Base-by-base conservation (phyloP, 2,113 vertebrate genomes). In the Pongo abelii region DNA sequence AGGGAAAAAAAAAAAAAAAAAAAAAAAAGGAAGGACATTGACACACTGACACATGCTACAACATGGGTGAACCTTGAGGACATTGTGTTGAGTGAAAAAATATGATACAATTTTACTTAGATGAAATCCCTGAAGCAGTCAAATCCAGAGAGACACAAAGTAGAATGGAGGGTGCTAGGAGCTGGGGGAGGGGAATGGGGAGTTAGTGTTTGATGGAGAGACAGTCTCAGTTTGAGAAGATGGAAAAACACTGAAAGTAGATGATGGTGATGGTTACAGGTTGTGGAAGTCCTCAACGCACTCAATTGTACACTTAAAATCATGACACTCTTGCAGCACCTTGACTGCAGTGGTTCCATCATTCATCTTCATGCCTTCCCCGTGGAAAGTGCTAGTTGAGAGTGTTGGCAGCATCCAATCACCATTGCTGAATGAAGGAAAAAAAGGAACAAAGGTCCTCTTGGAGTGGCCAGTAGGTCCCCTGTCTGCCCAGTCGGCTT, bases 161-260 rank as follows among this genome's bases (percentile, higher is more conserved):
- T 22, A 23, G 79, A 25, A 9, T 0, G 2, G 59, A 5, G 43
- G 70, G 57, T 5, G 6, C 5, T 0, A 12, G 59, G 11, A 64
- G 32, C 67, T n/a, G 35, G 67, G 17, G 17, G 67, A 70, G 35
- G 50, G 17, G 30, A 64, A 30, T 0, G 20, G 18, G 7, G n/a
- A 23, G n/a, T 2, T 0, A 35, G 48, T 2, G 3, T 32, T 30
- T 3, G 0, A 0, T 3, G 25, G 40, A 40, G 70, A 70, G 32
- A 0, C 48, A 35, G 83, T 8, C 23, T n/a, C 14, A 0, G 6
- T 84, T 2, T 84, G 57, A 7, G 70, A 35, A 1, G 70, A 70
- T 2, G 25, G 16, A 10, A 8, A 40, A 35, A 23, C 3, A 3
- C 52, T 8, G 48, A 20, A 38, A 16, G 1, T 0, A 17, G 69